Base-by-base conservation (phyloP, 2,888 invertebrate genomes). In the Tetropium fuscum region DNA sequence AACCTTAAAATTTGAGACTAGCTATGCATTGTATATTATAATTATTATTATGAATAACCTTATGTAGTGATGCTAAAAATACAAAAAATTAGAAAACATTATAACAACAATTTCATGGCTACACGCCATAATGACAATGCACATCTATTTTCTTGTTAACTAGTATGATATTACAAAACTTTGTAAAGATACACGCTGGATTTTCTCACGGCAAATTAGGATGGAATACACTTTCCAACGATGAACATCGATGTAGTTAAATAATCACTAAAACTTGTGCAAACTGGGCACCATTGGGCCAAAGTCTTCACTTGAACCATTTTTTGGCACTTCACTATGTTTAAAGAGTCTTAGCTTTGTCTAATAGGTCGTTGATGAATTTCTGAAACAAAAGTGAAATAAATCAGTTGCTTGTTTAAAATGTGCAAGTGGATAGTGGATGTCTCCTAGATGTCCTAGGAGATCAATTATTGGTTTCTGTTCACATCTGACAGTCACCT, bases 311-410 rank as follows among this genome's bases (percentile, higher is more conserved):
- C 59, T 64, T 61, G 54, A 66, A 60, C 65, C 58, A n/a, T 64
- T 66, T 64, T 78, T 81, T 82, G 81, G 81, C 81, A 82, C 81
- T 77, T 80, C 72, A 77, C 78, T 77, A 66, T 63, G 72, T 82
- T 87, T 91, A 93, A 81, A 94, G 88, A 80, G 94, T 94, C 84
- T 94, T 94, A 80, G 93, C 93, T 83, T 93, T 92, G 81, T 93
- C 93, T 83, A 94, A 85, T 80, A 94, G 86, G 83, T 94, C 94
- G 80, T 92, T 92, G 81, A 94, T 93, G 83, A 94, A 94, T 90
- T 93, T 94, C 93, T 93, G 87, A 60, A 88, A 89, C 74, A 73
- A 75, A 79, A 75, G 71, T 77, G 63, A 63, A 62, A 45, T 41
- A 15, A n/a, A n/a, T n/a, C n/a, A n/a, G n/a, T n/a, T n/a, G n/a